Percentiles rank a stretch among this genome's conserved stretches.
Conservation (phyloP, 92 coral and sea anemone species). For the Epizoanthus ramosus region DNA sequence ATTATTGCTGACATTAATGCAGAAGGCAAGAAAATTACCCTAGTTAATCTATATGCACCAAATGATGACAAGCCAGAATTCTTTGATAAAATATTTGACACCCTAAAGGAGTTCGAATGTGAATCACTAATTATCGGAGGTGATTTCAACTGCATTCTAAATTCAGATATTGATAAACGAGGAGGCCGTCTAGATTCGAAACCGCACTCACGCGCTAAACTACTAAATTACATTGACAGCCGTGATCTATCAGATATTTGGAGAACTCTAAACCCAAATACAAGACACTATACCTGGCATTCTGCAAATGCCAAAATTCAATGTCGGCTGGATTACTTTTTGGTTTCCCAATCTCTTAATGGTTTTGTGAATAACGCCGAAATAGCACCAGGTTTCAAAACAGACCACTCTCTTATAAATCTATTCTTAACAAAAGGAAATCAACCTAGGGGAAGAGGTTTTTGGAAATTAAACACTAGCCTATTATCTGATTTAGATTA, state of each 20-base stretch:
- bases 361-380: background rate
- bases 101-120: background rate
- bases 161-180: conserved; percentile 3
- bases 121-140: conserved; percentile 18
- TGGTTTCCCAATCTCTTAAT: conserved; percentile 4
- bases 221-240: background rate
- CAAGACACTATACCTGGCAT: conserved; percentile 16
- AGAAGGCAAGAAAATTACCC: background rate
- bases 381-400: background rate
- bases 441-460: too few relatives aligned
- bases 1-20: conserved; percentile 11
- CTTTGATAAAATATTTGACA: too few relatives aligned
- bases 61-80: conserved; percentile 17
- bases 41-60: background rate
- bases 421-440: too few relatives aligned
- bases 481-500: too few relatives aligned
- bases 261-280: conserved; percentile 11
- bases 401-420: background rate
- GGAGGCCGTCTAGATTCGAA: background rate
- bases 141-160: conserved; percentile 14
- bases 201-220: background rate
- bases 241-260: background rate
- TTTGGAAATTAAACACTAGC: too few relatives aligned
- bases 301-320: background rate
- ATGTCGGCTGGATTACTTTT: conserved; percentile 32